Conservation (phyloP, 2,797 vertebrate genomes). For the Petrocephalus schoutedeni region DNA sequence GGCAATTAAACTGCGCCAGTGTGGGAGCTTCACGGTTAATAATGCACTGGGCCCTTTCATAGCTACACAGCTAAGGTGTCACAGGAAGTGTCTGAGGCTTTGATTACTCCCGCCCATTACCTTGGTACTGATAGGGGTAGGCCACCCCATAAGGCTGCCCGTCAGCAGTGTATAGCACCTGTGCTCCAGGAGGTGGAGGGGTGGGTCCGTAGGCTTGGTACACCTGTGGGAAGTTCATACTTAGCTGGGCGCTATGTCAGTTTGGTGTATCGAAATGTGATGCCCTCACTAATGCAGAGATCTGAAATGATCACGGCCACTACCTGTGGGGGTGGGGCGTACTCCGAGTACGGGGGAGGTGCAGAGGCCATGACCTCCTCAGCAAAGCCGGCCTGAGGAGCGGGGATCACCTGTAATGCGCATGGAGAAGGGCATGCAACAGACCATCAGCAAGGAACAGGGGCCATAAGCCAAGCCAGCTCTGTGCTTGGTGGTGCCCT, state of each 20-base stretch:
- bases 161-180: conserved; percentile 75
- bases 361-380: conserved; percentile 75
- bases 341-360: conserved; percentile 81
- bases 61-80: background rate
- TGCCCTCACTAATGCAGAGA: background rate
- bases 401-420: conserved; percentile 48
- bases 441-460: background rate
- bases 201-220: conserved; percentile 64
- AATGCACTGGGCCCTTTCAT: background rate
- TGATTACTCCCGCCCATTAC: conserved; percentile 43
- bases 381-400: conserved; percentile 55
- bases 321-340: conserved; percentile 79
- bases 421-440: background rate
- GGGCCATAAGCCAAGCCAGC: background rate
- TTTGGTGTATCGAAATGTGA: background rate
- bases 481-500: background rate
- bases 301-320: background rate
- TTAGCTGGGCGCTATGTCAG: background rate
- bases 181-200: conserved; percentile 61
- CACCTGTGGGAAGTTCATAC: conserved; percentile 52
- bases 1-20: background rate
- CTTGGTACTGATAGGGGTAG: conserved; percentile 77
- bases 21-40: background rate
- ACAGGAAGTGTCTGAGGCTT: background rate
- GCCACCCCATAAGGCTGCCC: conserved; percentile 79